Evolutionary conservation across 2,888 invertebrate genomes (phyloP).

Genomic region (Eupithecia tripunctaria): DNA sequence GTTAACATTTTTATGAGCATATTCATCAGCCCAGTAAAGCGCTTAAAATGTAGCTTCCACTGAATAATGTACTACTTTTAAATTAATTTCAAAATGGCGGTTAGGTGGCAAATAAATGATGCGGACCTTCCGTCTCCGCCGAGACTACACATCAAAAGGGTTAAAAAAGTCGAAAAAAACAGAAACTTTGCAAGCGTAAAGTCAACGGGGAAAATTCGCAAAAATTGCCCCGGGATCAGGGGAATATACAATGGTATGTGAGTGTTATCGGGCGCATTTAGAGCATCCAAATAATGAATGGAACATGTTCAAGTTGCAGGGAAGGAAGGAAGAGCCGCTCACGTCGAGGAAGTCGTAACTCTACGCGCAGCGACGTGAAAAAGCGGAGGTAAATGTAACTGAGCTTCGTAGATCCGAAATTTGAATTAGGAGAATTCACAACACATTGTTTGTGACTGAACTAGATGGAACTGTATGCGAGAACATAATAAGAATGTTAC

Average conservation of each 20-base stretch:
- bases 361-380: slow-evolving; percentile 30
- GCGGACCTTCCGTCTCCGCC: slow-evolving; percentile 50
- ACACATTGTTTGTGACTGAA: background rate
- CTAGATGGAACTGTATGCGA: background rate
- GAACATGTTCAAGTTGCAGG: slow-evolving; percentile 24
- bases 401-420: background rate
- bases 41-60: slow-evolving; percentile 20
- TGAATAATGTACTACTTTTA: slow-evolving; percentile 28
- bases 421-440: background rate
- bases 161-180: slow-evolving; percentile 44
- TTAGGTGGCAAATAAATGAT: slow-evolving; percentile 53
- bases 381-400: slow-evolving; percentile 10
- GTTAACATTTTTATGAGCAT: slow-evolving; percentile 25
- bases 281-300: slow-evolving; percentile 36
- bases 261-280: slow-evolving; percentile 36
- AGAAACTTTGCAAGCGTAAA: slow-evolving; percentile 57
- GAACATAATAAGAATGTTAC: background rate
- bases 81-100: slow-evolving; percentile 43
- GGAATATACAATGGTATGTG: slow-evolving; percentile 43
- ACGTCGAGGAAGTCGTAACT: slow-evolving; percentile 35
- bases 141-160: slow-evolving; percentile 46
- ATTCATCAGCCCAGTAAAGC: slow-evolving; percentile 19
- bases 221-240: slow-evolving; percentile 69
- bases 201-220: slow-evolving; percentile 67
- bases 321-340: slow-evolving; percentile 31